phyloP scores from a whole-genome alignment of 2,888 invertebrate genomes.

The Coenonympha glycerion region DNA sequence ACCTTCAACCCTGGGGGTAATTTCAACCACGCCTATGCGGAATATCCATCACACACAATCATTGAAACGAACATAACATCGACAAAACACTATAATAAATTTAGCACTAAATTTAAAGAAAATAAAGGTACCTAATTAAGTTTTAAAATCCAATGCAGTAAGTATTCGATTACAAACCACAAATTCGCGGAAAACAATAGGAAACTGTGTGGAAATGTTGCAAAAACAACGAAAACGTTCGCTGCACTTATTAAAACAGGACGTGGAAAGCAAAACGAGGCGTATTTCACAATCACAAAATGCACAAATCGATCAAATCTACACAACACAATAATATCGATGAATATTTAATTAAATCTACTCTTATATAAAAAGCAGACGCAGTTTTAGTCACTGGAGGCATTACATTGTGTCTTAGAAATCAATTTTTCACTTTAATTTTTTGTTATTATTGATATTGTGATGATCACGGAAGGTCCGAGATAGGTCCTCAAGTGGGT shows the following conservation, averaged over 20 bases:
- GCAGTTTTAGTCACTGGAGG: conserved; percentile 15
- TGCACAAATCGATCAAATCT: conserved; percentile 16
- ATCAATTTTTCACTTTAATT: conserved; percentile 31
- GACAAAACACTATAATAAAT: conserved; percentile 26
- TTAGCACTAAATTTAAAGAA: conserved; percentile 14
- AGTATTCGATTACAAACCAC: background rate
- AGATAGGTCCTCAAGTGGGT: background rate
- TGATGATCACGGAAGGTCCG: conserved; percentile 17
- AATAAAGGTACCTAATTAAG: conserved; percentile 3
- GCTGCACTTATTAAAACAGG: conserved; percentile 22
- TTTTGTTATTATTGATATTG: conserved; percentile 30
- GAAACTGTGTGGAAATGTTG: background rate
- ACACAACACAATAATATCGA: conserved; percentile 9
- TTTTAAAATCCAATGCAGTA: background rate
- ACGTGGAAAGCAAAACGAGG: conserved; percentile 27
- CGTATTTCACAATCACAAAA: conserved; percentile 18
- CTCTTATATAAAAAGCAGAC: conserved; percentile 12
- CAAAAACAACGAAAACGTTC: conserved; percentile 13
- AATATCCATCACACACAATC: conserved; percentile 39
- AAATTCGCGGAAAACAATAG: conserved; percentile 4
- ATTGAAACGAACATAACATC: conserved; percentile 21
- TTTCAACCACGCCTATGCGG: conserved; percentile 24
- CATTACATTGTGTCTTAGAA: conserved; percentile 12
- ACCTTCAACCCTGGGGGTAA: conserved; percentile 51
- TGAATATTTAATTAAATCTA: conserved; percentile 4